Percentiles rank a stretch among this genome's conserved stretches.
Evolutionary conservation across 2,797 vertebrate genomes (phyloP).

Genomic region (Pteronotus mesoamericanus): DNA sequence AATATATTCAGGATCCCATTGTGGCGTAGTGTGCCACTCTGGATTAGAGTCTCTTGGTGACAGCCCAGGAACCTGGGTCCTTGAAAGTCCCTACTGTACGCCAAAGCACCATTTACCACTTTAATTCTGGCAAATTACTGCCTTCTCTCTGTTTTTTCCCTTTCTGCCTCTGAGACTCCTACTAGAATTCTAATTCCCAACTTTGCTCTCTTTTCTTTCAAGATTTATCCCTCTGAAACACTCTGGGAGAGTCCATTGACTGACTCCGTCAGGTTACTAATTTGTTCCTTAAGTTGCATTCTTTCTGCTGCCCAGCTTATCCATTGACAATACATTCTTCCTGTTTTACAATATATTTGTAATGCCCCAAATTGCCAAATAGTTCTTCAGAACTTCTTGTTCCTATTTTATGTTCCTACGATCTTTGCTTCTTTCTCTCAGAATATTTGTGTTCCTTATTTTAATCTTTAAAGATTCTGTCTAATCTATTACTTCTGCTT

Average conservation of each 20-base stretch:
- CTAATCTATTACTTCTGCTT: not conserved
- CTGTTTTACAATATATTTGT: not conserved
- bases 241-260: not conserved
- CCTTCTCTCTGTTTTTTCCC: not conserved
- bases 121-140: not conserved
- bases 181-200: not conserved
- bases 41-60: conserved; percentile 55
- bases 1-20: conserved; percentile 44
- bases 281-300: conserved; percentile 3
- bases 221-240: not conserved
- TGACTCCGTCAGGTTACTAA: not conserved
- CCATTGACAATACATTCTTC: not conserved
- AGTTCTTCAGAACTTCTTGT: not conserved
- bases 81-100: not conserved
- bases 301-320: not conserved
- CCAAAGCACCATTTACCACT: not conserved
- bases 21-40: conserved; percentile 44
- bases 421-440: not conserved
- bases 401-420: not conserved
- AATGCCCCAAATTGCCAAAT: not conserved
- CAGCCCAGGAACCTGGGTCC: not conserved
- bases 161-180: not conserved
- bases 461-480: not conserved
- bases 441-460: not conserved
- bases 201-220: not conserved